Evolutionary conservation across 2,888 invertebrate species (phyloP), one percentile per base, ranked within the genome.

Genomic region (Phengaris arion): DNA sequence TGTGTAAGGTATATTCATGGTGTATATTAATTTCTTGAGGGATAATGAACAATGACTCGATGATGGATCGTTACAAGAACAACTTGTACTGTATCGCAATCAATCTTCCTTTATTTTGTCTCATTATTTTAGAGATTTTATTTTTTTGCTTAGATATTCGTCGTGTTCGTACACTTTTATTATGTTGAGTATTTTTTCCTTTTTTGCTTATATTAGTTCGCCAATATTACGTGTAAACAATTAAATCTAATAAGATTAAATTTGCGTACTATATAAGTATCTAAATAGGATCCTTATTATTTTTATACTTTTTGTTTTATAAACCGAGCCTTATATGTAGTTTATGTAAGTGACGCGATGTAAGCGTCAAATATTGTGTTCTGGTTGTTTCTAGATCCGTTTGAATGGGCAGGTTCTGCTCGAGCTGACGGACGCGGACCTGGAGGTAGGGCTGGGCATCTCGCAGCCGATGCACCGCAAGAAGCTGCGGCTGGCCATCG

Each of bases 391-490:
- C 94, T 95, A 95, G 94, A 95, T 95, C 89, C 94, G 94, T 94
- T 95, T 95, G 93, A 94, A 94, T 94, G 94, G 94, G 87, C 94
- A 97, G 97, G 97, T 98, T 83, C 95, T 99, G 85, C 95, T 98
- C 82, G 98, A 98, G 93, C 94, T 99, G 84, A 97, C 97, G 86
- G 98, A 99, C 87, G 95, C 96, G 75, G 99, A 99, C 87, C 91
- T 99, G 86, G 98, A 98, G 91, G 96, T 97, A 75, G 98, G 98
- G 6, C 93, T 99, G 77, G 98, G 98, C n/a, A 96, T 99, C 82
- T 94, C 96, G 76, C 98, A 98, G 94, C 97, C 98, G 68, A 97
- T 99, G 95, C 98, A 99, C 88, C 95, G 98, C 83, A 98, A 98
- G 91, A 99, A 99, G 88, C 93, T 99, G 78, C 95, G 98, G 74